Evolutionary conservation across 2,113 vertebrate genomes (phyloP).

Genomic region (Rhinoptilus africanus): DNA sequence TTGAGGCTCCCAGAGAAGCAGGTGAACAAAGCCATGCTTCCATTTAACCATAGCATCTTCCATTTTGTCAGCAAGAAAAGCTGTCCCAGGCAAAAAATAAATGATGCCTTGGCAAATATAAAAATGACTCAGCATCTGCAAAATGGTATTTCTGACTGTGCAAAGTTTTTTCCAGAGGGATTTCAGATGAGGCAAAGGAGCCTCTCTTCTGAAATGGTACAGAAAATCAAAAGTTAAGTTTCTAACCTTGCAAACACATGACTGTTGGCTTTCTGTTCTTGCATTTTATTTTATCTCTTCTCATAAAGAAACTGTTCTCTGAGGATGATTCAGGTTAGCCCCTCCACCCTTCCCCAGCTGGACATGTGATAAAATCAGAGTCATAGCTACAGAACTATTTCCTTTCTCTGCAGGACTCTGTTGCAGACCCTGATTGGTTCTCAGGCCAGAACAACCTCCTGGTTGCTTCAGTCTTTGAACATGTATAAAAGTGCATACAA

Average conservation of each 20-base stretch:
- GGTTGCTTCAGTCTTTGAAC: neutral
- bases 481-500: neutral
- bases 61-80: neutral
- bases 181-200: neutral
- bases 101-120: neutral
- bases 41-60: neutral
- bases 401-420: neutral
- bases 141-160: neutral
- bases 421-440: neutral
- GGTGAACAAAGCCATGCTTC: neutral
- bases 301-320: neutral
- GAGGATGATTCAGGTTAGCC: neutral
- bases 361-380: conserved; percentile 18
- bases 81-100: neutral
- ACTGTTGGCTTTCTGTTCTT: neutral
- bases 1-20: neutral
- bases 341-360: neutral
- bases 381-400: neutral
- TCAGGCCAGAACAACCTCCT: neutral
- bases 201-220: neutral
- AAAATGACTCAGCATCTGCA: neutral
- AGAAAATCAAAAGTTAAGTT: neutral
- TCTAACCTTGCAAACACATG: neutral
- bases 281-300: neutral
- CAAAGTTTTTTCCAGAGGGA: neutral